Percentiles rank a stretch among this genome's conserved stretches.
Evolutionary conservation across 2,797 vertebrate genomes (phyloP).

Genomic region (Aplochiton taeniatus): DNA sequence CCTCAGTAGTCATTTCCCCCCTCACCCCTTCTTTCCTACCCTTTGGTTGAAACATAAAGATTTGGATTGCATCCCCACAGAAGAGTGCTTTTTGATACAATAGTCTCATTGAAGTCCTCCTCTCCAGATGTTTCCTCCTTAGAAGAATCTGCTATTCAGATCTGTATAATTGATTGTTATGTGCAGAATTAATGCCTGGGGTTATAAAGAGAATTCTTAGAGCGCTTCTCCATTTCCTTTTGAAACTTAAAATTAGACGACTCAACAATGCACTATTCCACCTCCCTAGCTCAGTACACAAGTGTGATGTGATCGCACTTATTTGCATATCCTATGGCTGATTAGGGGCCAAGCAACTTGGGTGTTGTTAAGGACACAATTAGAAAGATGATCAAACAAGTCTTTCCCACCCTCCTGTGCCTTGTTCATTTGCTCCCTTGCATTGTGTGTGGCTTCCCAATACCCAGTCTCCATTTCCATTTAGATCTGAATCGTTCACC

Average conservation of each 20-base stretch:
- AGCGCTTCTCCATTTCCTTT: conserved; percentile 66
- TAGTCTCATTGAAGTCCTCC: conserved; percentile 76
- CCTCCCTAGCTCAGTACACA: conserved; percentile 45
- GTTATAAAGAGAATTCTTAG: conserved; percentile 74
- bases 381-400: conserved; percentile 72
- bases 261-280: conserved; percentile 62
- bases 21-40: conserved; percentile 48
- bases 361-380: conserved; percentile 72
- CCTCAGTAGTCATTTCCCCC: conserved; percentile 65
- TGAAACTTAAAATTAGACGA: conserved; percentile 75
- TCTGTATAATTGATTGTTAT: conserved; percentile 80
- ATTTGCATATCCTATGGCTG: conserved; percentile 68
- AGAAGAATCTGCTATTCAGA: conserved; percentile 76
- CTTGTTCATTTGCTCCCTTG: conserved; percentile 32
- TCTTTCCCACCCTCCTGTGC: conserved; percentile 25
- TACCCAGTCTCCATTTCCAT: conserved; percentile 46
- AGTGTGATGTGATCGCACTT: conserved; percentile 45
- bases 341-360: conserved; percentile 69
- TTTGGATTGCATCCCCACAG: conserved; percentile 54
- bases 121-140: conserved; percentile 75
- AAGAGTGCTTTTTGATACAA: conserved; percentile 70
- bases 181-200: conserved; percentile 76
- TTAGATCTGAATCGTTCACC: conserved; percentile 31
- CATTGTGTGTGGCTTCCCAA: conserved; percentile 41
- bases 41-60: conserved; percentile 49